Evolutionary conservation across 2,888 invertebrate genomes (phyloP).

Genomic region (Pimpla rufipes): DNA sequence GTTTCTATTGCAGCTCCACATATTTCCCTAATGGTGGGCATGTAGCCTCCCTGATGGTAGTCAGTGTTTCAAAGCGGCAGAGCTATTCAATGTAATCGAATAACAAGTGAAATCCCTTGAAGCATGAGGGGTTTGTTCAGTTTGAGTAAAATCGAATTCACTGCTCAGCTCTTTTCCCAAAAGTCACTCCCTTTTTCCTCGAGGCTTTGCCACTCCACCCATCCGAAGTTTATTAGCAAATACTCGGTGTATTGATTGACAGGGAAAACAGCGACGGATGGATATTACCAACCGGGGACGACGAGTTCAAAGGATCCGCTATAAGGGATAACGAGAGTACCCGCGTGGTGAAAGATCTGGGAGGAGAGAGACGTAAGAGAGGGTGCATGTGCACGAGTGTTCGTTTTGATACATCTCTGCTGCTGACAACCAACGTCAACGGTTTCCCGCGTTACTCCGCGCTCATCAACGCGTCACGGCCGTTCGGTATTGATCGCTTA

Average conservation of each 20-base stretch:
- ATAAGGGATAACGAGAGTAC: conserved; percentile 41
- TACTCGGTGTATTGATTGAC: conserved; percentile 48
- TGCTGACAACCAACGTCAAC: conserved; percentile 45
- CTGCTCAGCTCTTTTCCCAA: background rate
- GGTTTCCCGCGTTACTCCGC: conserved; percentile 11
- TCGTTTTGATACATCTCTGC: conserved; percentile 51
- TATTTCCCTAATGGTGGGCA: background rate
- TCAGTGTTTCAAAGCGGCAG: background rate
- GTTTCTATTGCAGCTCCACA: background rate
- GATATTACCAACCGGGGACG: background rate
- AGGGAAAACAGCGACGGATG: conserved; percentile 33
- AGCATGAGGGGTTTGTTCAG: conserved; percentile 1
- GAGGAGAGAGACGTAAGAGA: conserved; percentile 7
- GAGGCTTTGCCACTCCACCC: conserved; percentile 1
- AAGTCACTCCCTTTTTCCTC: background rate
- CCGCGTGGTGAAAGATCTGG: background rate
- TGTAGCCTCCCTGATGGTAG: too few species aligned
- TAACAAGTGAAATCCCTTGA: conserved; percentile 23
- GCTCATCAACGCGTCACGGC: conserved; percentile 10
- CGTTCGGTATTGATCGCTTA: conserved; percentile 12
- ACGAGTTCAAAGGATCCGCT: conserved; percentile 48
- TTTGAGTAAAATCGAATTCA: conserved; percentile 28
- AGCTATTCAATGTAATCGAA: conserved; percentile 13
- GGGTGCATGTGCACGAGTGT: conserved; percentile 35
- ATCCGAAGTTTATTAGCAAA: conserved; percentile 34